Conservation (phyloP, 2,797 vertebrate genomes). For the Parauchenoglanis ngamensis region DNA sequence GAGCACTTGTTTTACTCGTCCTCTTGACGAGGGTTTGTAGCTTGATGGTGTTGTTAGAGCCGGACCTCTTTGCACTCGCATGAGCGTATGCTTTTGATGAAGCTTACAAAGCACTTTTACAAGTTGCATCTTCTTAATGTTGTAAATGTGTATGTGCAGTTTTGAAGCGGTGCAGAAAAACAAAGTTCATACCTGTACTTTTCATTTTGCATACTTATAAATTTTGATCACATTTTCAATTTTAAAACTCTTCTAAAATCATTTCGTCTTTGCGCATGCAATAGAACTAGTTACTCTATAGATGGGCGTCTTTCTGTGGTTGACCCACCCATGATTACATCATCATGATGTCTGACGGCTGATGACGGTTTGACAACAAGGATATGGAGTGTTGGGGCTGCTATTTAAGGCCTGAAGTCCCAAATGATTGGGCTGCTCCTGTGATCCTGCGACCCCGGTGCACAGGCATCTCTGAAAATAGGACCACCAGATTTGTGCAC, state of each 20-base stretch:
- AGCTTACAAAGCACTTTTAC: not conserved
- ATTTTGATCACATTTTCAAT: not conserved
- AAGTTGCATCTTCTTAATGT: not conserved
- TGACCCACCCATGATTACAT: not conserved
- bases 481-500: not conserved
- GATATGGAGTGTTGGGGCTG: not conserved
- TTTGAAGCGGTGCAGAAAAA: not conserved
- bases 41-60: too few relatives aligned
- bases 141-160: not conserved
- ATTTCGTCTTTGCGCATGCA: not conserved
- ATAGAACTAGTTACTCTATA: too few relatives aligned
- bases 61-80: not conserved
- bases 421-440: not conserved
- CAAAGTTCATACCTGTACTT: not conserved
- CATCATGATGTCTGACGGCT: not conserved
- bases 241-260: not conserved
- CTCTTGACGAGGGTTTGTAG: not conserved
- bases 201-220: not conserved
- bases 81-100: not conserved
- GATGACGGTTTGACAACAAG: slow-evolving; percentile 4
- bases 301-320: not conserved
- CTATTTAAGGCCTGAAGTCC: slow-evolving; percentile 9
- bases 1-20: not conserved
- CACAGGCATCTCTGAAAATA: slow-evolving; percentile 18
- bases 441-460: not conserved